Conservation (phyloP, 2,888 invertebrate genomes). For the Pemphredon lugubris region DNA sequence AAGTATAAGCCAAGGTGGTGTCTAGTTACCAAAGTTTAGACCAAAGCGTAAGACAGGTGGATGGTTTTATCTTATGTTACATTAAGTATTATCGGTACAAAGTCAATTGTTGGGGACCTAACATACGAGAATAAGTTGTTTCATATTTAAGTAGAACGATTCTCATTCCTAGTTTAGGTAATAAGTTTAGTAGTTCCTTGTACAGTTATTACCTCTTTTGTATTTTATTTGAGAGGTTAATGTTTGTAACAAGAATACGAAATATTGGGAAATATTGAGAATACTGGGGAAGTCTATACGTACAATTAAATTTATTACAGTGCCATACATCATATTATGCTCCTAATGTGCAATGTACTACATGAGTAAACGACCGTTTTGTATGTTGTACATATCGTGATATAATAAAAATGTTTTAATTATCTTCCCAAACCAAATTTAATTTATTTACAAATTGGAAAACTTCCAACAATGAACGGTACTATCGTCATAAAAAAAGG, state of each 20-base stretch:
- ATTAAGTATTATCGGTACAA: slow-evolving; percentile 19
- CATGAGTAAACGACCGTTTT: background rate
- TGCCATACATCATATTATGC: background rate
- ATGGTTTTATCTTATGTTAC: slow-evolving; percentile 30
- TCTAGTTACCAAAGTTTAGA: slow-evolving; percentile 72
- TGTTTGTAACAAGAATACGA: background rate
- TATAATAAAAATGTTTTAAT: background rate
- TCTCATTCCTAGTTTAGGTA: background rate
- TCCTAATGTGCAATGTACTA: background rate
- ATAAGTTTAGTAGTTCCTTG: background rate
- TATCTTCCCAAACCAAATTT: background rate
- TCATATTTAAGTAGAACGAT: background rate
- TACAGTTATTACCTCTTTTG: background rate
- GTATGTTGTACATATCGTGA: background rate
- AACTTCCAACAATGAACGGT: too few relatives aligned
- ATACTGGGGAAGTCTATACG: too few relatives aligned
- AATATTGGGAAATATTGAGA: background rate
- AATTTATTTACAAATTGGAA: too few relatives aligned
- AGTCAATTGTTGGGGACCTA: slow-evolving; percentile 7
- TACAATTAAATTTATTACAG: background rate
- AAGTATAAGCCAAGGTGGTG: slow-evolving; percentile 66
- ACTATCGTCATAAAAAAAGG: too few relatives aligned
- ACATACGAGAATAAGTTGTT: background rate
- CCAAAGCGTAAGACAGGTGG: slow-evolving; percentile 57
- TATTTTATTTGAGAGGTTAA: background rate